Base-by-base conservation (phyloP, 2,113 vertebrate genomes). In the Sciurus niger region DNA sequence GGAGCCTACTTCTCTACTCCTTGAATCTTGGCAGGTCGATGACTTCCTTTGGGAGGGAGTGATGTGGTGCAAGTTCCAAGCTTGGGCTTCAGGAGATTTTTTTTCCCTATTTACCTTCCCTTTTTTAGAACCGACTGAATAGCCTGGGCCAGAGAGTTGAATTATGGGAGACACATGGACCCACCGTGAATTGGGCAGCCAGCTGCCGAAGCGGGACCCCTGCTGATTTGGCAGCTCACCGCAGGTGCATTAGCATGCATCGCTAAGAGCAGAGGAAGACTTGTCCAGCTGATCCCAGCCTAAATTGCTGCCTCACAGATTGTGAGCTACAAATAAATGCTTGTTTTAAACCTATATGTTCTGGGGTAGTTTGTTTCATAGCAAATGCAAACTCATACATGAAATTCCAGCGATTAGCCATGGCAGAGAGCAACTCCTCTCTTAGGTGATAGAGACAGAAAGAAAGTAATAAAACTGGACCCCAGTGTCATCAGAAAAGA, bases 341-440 rank as follows among this genome's bases (percentile, higher is more conserved):
- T 72, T 58, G n/a, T 65, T 89, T 89, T 68, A 88, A 96, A 76
- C 6, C 32, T 83, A 86, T 74, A 18, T 55, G 34, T 89, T 95
- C 70, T 73, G 72, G 37, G 67, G 60, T 37, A 65, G 58, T 96
- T 85, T 96, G 87, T 92, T 95, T 87, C 74, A 74, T 30, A 93
- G 46, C 63, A 68, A 84, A 93, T 92, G 40, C 12, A 1, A 72
- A 80, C 13, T 17, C 18, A 43, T 51, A 40, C 28, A 67, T 40
- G 20, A 74, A 84, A 70, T 84, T 43, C 22, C 40, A 34, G 88
- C 60, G 70, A 70, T 87, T 13, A 37, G 65, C 70, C 51, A 67
- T 25, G 78, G 22, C 48, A 48, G 37, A 11, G 48, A 51, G 53
- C 16, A 40, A 53, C 22, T 55, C 6, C n/a, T 72, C 0, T 89